A percentile compares a stretch with the other conserved stretches of the same genome.
These are phyloP conservation scores for Leucoraja erinaceus DNA, from an alignment of 2,113 vertebrate species.

Conservation along the genomic window DNA sequence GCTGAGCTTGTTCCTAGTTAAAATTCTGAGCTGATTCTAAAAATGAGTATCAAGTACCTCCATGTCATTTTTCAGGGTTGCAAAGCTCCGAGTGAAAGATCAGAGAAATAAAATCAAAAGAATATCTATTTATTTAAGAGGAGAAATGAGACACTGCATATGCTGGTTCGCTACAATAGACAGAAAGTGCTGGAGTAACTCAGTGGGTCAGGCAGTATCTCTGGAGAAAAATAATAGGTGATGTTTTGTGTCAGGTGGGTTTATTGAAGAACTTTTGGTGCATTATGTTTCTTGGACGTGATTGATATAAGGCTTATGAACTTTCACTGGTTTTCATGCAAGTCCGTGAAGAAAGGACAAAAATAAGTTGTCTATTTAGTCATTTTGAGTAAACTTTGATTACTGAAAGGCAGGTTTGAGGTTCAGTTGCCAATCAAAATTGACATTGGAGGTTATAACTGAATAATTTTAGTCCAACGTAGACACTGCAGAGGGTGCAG, in stretches of 20 bases:
- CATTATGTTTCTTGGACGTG: background rate
- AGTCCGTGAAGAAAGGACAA: background rate
- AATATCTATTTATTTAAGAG: background rate
- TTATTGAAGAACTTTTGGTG: background rate
- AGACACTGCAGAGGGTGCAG: background rate
- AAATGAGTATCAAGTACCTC: background rate
- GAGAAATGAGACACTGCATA: no score
- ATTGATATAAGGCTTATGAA: background rate
- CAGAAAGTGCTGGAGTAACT: no score
- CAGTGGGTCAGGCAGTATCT: no score
- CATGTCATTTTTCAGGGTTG: background rate
- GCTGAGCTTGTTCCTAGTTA: background rate
- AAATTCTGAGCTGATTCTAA: background rate
- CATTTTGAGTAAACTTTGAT: background rate
- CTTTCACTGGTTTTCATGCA: background rate
- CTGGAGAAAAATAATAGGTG: no score
- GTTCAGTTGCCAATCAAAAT: background rate
- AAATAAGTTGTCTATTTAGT: background rate
- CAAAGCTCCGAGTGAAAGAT: background rate
- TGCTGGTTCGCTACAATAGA: no score
- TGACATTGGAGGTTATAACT: background rate
- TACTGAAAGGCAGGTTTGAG: background rate
- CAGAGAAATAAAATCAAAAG: background rate
- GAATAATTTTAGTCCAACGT: background rate
- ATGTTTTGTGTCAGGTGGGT: background rate